Percentiles rank a stretch among this genome's conserved stretches.
These are phyloP conservation scores for Trachelus iudaicus DNA, from an alignment of 2,888 invertebrate species.

Conservation along the genomic window DNA sequence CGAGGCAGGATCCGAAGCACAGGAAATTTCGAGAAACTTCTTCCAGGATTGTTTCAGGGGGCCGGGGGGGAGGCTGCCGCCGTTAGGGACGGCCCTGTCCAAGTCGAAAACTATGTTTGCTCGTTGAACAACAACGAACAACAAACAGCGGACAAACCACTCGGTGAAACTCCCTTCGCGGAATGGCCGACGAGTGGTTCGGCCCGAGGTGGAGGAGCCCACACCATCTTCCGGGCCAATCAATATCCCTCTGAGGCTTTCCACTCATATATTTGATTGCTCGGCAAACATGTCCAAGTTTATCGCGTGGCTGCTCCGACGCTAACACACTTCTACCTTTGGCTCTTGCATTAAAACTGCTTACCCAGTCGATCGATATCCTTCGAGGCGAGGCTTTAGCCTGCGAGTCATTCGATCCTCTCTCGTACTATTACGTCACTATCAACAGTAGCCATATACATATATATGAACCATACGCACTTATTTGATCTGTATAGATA, in stretches of 20 bases:
- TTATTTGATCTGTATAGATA: background rate
- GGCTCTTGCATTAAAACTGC: slow-evolving; percentile 33
- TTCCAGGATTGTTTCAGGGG: background rate
- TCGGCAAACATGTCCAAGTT: slow-evolving; percentile 64
- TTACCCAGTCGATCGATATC: slow-evolving; percentile 19
- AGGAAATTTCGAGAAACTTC: background rate
- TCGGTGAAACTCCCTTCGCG: slow-evolving; percentile 38
- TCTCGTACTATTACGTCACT: slow-evolving; percentile 9
- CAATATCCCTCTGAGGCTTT: slow-evolving; percentile 60
- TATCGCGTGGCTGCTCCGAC: slow-evolving; percentile 48
- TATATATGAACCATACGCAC: background rate
- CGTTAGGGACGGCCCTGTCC: slow-evolving; percentile 20
- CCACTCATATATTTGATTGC: slow-evolving; percentile 64
- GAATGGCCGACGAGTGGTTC: slow-evolving; percentile 46
- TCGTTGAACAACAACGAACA: slow-evolving; percentile 53
- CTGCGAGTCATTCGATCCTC: slow-evolving; percentile 28
- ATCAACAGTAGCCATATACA: background rate
- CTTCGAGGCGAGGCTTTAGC: slow-evolving; percentile 10
- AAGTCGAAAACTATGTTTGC: slow-evolving; percentile 55
- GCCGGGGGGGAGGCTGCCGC: too few species aligned
- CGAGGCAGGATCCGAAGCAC: background rate
- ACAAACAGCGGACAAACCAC: slow-evolving; percentile 53
- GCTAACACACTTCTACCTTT: slow-evolving; percentile 37
- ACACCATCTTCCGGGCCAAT: slow-evolving; percentile 31
- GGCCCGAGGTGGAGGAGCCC: slow-evolving; percentile 15